phyloP scores from a whole-genome alignment of 2,113 vertebrate species.

The Heterochromis multidens region DNA sequence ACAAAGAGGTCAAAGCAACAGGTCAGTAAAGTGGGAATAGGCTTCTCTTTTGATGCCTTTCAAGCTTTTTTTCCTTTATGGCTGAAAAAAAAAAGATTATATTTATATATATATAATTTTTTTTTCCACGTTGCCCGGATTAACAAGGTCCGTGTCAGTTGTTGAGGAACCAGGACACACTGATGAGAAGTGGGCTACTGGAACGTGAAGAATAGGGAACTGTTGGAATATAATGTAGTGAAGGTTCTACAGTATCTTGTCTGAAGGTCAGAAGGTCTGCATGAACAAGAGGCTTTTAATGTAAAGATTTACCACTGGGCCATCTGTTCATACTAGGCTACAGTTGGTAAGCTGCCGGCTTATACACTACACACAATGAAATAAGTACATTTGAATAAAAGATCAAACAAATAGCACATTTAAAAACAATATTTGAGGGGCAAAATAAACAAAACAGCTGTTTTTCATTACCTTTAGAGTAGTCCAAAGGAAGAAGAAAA shows the following conservation, averaged over 20 bases:
- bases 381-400: neutral
- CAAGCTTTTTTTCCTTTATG: neutral
- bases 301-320: constrained; percentile 31
- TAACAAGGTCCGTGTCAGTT: too few relatives aligned
- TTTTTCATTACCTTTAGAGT: neutral
- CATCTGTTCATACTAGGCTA: constrained; percentile 31
- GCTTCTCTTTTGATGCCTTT: neutral
- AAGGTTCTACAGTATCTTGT: neutral
- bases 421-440: neutral
- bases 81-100: neutral
- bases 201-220: too few relatives aligned
- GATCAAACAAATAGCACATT: neutral
- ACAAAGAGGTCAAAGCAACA: neutral
- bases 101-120: neutral
- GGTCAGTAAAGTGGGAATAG: neutral
- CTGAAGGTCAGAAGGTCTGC: neutral
- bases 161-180: too few relatives aligned
- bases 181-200: too few relatives aligned
- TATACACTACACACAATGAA: neutral
- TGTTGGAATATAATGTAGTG: too few relatives aligned
- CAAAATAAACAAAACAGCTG: neutral
- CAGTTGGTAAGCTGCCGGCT: constrained; percentile 2
- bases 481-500: neutral
- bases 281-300: constrained; percentile 1
- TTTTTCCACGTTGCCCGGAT: too few relatives aligned